A percentile compares a stretch with the other conserved stretches of the same genome.
Evolutionary conservation across 2,797 vertebrate species (phyloP).

Genomic region (Melanogrammus aeglefinus): DNA sequence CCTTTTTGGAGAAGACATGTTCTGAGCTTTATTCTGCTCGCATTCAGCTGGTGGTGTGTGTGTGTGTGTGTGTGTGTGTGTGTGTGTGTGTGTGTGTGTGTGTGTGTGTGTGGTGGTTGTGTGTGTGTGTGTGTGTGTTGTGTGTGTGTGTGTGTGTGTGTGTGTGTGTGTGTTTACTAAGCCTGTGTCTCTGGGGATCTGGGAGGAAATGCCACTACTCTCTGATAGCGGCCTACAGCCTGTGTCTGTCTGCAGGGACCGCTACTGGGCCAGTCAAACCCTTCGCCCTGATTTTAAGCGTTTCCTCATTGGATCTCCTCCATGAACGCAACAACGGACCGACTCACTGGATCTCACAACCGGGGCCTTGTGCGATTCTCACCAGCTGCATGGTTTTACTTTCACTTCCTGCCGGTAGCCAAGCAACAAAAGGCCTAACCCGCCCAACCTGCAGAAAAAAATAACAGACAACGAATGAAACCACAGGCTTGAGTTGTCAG

Average conservation of each 20-base stretch:
- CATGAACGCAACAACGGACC: constrained; percentile 2
- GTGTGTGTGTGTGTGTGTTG: neutral
- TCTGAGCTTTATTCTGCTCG: neutral
- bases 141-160: neutral
- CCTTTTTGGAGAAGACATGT: neutral
- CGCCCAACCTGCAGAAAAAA: neutral
- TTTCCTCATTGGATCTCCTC: constrained; percentile 25
- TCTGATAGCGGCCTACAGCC: constrained; percentile 11
- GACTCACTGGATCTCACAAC: constrained; percentile 10
- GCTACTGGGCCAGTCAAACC: constrained; percentile 17
- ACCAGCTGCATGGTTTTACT: constrained; percentile 22
- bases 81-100: constrained; percentile 5
- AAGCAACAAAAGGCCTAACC: neutral
- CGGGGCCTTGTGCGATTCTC: constrained; percentile 18
- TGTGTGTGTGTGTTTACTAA: neutral
- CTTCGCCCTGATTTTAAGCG: constrained; percentile 10
- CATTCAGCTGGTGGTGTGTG: neutral
- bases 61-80: neutral
- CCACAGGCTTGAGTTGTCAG: neutral
- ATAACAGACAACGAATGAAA: neutral
- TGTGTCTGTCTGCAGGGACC: constrained; percentile 18
- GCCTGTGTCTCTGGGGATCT: constrained; percentile 6
- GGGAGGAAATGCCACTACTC: constrained; percentile 16
- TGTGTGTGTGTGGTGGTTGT: neutral
- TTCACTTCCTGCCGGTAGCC: constrained; percentile 26